Percentiles rank a stretch among this genome's conserved stretches.
Conservation (phyloP, 37 sponge, comb jelly and placozoan species). For the Crambe crambe region DNA sequence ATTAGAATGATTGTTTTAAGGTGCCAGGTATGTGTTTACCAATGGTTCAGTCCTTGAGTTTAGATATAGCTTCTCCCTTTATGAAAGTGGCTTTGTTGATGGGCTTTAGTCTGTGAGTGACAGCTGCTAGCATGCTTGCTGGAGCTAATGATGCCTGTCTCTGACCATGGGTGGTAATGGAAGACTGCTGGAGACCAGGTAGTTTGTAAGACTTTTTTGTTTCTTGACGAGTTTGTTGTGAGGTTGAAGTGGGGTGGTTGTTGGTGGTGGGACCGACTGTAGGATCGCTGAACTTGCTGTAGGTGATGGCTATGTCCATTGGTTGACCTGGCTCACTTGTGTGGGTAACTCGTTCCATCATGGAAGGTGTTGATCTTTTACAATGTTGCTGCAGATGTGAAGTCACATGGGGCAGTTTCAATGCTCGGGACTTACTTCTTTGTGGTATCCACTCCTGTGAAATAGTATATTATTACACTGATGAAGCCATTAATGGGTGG, state of each 20-base stretch:
- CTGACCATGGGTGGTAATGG: neutral
- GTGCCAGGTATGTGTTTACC: neutral
- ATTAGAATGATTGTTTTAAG: neutral
- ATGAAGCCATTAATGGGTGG: too few relatives aligned
- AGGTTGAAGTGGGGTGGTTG: neutral
- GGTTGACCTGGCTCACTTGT: too few relatives aligned
- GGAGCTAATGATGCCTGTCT: constrained; percentile 11
- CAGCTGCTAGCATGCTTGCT: constrained; percentile 12
- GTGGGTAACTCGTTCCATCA: too few relatives aligned
- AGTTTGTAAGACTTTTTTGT: neutral
- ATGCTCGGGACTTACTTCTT: too few relatives aligned
- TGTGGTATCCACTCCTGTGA: too few relatives aligned
- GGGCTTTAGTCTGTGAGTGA: constrained; percentile 10
- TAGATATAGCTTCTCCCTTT: neutral
- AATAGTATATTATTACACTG: too few relatives aligned
- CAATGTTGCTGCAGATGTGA: too few relatives aligned
- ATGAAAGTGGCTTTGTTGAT: neutral
- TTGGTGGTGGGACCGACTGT: neutral
- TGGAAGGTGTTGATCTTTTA: too few relatives aligned
- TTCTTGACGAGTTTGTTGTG: neutral
- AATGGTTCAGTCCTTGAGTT: neutral
- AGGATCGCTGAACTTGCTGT: too few relatives aligned
- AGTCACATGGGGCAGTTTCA: too few relatives aligned
- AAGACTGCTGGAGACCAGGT: neutral
- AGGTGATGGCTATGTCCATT: too few relatives aligned